Base-by-base conservation (phyloP, 2,888 invertebrate species). In the Mythimna ferrago region DNA sequence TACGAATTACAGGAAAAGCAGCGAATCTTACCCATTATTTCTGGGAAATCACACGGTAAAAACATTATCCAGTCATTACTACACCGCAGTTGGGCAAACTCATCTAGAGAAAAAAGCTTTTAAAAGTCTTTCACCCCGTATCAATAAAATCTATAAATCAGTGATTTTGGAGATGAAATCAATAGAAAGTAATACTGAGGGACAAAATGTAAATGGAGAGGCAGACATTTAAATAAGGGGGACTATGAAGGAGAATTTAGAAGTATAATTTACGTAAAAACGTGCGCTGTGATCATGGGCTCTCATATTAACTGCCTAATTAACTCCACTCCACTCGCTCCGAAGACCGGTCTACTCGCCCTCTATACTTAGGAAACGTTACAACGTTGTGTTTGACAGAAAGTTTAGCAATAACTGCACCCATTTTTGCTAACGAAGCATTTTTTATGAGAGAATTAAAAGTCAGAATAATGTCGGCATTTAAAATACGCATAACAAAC, bases 121-220 rank as follows among this genome's bases (percentile, higher is more conserved):
- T 69, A 61, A 81, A 70, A 81, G 62, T 51, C 67, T 58, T 70
- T 78, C 62, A 82, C 65, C 57, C 53, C 60, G 60, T 61, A 74
- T 71, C 69, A 86, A 79, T 73, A 76, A 71, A 79, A 80, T 70
- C 69, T 71, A 72, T 61, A 80, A 74, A 71, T 73, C 83, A 66
- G 61, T 79, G 70, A 82, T 85, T 85, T 82, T 79, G 63, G 78
- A 72, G 76, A 80, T 66, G 76, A 69, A 83, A 83, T 83, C 86
- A 80, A 86, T 86, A 80, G 58, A 73, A 76, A 83, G 83, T 66
- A 71, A 85, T 79, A 85, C 71, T 58, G 69, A 78, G 71, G 65
- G 71, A 58, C 66, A 63, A 78, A 83, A 85, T 83, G 76, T 66
- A 79, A 83, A 85, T 85, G 71, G 62, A 81, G 71, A 71, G 71